Base-by-base conservation (phyloP, 2,113 vertebrate genomes). In the Vicugna pacos region DNA sequence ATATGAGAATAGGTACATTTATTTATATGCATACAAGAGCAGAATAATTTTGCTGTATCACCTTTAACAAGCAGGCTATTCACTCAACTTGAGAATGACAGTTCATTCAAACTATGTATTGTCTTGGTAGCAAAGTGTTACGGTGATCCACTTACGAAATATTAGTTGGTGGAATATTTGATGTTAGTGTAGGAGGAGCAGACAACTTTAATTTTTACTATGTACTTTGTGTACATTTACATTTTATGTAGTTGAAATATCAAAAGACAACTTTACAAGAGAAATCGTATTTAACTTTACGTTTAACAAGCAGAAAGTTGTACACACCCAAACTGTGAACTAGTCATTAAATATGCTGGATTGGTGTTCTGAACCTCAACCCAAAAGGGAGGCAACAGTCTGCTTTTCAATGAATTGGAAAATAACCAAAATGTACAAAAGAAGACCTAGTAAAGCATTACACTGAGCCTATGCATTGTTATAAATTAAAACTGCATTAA, bases 161-260 rank as follows among this genome's bases (percentile, higher is more conserved):
- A 38, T 94, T 75, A 81, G 24, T 8, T 56, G 9, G 46, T 80
- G 32, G 4, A 64, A 62, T 79, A 89, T 10, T 75, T 89, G 38
- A 48, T 77, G 2, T 80, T 90, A 72, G 22, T 58, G 1, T 79
- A 48, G 32, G 28, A 70, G 5, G 12, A 88, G 3, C 5, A 83
- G n/a, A 38, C 69, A 77, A 48, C 19, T 64, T 84, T 90, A 70
- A 62, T 28, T 84, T 94, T 95, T 79, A 69, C 48, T 60, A 72
- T 52, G 3, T 62, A 48, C 8, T 77, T 72, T 82, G 3, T 46
- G 1, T 54, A 52, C 62, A 2, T 93, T 96, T 93, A 30, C 50
- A 70, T 56, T 52, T 86, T 64, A 64, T 81, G 32, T 85, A 60
- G 91, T 52, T 95, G 16, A 52, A 73, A 95, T 90, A 58, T 32